phyloP scores from a whole-genome alignment of 1,140 invertebrate species.

The Magallana angulata region DNA sequence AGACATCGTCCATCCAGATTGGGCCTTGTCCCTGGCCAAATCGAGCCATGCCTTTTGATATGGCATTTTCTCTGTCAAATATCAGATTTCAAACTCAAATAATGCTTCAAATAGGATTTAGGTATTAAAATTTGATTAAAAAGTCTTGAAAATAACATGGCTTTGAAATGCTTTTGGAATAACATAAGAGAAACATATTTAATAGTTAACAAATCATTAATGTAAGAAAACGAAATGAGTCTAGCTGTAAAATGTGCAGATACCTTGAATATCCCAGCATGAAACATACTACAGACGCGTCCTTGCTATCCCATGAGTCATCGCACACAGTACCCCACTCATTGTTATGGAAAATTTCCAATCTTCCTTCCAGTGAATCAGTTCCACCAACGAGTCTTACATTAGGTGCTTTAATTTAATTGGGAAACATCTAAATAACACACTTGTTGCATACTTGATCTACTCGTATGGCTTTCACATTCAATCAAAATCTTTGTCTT shows the following conservation, averaged over 20 bases:
- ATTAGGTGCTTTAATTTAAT: neutral
- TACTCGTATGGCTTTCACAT: too few species aligned
- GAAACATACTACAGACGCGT: neutral
- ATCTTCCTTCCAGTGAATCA: neutral
- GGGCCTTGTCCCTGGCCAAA: constrained; percentile 80
- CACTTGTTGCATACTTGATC: too few species aligned
- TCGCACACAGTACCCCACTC: constrained; percentile 3
- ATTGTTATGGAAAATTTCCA: neutral
- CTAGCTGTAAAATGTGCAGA: neutral
- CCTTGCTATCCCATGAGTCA: neutral
- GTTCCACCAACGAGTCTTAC: neutral
- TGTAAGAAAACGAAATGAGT: too few species aligned
- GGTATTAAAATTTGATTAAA: too few species aligned
- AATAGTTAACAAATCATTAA: too few species aligned
- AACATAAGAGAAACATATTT: too few species aligned
- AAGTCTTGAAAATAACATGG: too few species aligned
- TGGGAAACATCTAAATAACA: too few species aligned
- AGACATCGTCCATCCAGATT: constrained; percentile 86
- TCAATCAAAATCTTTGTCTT: too few species aligned
- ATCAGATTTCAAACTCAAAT: too few species aligned
- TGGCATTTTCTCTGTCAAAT: neutral
- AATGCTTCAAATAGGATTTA: too few species aligned
- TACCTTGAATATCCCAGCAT: constrained; percentile 41
- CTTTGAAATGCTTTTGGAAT: too few species aligned
- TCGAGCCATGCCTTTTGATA: constrained; percentile 49